phyloP scores from a whole-genome alignment of 2,888 invertebrate genomes.

The Automeris io region DNA sequence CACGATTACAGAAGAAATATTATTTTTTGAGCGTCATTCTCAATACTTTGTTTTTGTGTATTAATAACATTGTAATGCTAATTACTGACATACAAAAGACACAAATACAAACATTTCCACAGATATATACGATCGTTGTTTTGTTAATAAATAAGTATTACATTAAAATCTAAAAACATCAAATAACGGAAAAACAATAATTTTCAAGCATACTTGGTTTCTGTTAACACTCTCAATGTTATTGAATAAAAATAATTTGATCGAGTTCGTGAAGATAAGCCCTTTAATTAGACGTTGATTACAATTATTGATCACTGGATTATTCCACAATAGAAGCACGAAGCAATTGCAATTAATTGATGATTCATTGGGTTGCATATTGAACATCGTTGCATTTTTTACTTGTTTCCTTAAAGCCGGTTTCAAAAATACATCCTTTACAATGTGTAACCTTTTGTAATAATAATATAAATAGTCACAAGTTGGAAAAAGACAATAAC shows the following conservation, averaged over 20 bases:
- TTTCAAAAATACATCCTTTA: no score
- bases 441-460: no score
- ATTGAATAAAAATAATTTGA: constrained; percentile 27
- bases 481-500: no score
- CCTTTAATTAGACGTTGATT: constrained; percentile 34
- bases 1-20: constrained; percentile 14
- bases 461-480: no score
- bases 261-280: constrained; percentile 42
- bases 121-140: no score
- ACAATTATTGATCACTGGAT: constrained; percentile 32
- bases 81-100: no score
- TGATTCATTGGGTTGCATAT: not conserved
- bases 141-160: no score
- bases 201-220: constrained; percentile 14
- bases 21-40: constrained; percentile 23
- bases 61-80: no score
- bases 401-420: no score
- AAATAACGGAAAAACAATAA: constrained; percentile 5
- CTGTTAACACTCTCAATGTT: constrained; percentile 18
- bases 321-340: constrained; percentile 30
- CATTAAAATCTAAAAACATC: no score
- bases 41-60: constrained; percentile 13
- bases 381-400: not conserved
- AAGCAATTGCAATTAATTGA: constrained; percentile 29
- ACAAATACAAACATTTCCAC: no score